Conservation (phyloP, 2,797 vertebrate genomes). For the Aulostomus chinensis region DNA sequence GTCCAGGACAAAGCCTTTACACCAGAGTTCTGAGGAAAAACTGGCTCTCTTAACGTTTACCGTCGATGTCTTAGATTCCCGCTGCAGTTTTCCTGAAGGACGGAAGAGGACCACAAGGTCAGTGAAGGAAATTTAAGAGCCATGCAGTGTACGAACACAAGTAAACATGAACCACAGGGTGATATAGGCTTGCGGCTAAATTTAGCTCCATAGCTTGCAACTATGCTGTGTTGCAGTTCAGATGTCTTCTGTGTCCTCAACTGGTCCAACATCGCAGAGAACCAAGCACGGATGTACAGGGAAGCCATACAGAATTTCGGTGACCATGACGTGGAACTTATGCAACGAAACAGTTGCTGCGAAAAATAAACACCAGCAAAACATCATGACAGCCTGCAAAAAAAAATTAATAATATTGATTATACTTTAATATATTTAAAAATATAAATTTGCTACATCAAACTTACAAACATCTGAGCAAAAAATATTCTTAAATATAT, state of each 20-base stretch:
- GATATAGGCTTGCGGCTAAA: slow-evolving; percentile 50
- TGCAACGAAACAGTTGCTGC: slow-evolving; percentile 11
- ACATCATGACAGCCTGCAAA: background rate
- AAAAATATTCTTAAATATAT: too few species aligned
- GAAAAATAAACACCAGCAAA: background rate
- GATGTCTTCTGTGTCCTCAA: slow-evolving; percentile 22
- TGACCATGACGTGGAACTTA: slow-evolving; percentile 3
- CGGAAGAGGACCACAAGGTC: too few species aligned
- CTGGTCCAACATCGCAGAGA: background rate
- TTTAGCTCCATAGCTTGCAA: slow-evolving; percentile 55
- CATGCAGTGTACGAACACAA: slow-evolving; percentile 2
- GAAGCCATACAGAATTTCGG: background rate
- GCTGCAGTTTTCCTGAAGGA: too few species aligned
- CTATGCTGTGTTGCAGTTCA: slow-evolving; percentile 35
- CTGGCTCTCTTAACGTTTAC: too few species aligned
- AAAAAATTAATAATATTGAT: too few species aligned
- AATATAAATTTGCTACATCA: too few species aligned
- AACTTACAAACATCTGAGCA: too few species aligned
- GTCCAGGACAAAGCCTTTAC: too few species aligned
- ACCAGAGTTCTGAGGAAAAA: too few species aligned
- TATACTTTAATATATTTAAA: too few species aligned
- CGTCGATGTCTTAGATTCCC: too few species aligned
- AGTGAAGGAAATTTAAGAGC: slow-evolving; percentile 20
- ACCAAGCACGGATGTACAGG: background rate
- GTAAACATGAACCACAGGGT: slow-evolving; percentile 32